These are phyloP conservation scores for Caenorhabditis zanzibari DNA, from an alignment of 2,888 invertebrate genomes.

Conservation along the genomic window DNA sequence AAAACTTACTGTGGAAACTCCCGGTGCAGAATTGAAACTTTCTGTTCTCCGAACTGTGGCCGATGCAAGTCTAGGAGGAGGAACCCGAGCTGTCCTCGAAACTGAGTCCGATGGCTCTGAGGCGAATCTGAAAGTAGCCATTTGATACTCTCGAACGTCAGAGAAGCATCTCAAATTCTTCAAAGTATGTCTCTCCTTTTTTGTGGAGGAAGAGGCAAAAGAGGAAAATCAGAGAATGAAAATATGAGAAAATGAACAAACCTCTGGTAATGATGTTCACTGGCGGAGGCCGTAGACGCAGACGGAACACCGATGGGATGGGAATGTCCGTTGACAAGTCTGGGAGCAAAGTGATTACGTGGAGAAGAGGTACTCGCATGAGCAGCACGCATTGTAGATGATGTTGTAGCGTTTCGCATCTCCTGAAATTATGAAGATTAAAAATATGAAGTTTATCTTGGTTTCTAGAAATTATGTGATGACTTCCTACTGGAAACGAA, in stretches of 20 bases:
- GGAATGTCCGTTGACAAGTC: constrained; percentile 70
- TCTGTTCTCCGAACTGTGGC: constrained; percentile 89
- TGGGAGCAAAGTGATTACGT: constrained; percentile 68
- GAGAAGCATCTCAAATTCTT: constrained; percentile 57
- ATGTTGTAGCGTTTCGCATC: constrained; percentile 55
- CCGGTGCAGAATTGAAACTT: constrained; percentile 86
- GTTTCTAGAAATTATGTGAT: not conserved
- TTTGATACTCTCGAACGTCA: constrained; percentile 59
- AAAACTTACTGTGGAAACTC: constrained; percentile 55
- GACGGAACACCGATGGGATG: constrained; percentile 69
- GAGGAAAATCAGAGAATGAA: constrained; percentile 5
- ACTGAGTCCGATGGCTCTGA: constrained; percentile 76
- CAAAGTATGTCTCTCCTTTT: constrained; percentile 37
- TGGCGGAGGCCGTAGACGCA: constrained; percentile 25
- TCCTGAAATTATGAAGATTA: constrained; percentile 39
- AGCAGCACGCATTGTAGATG: constrained; percentile 38
- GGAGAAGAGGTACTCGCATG: constrained; percentile 51
- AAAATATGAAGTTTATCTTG: not conserved
- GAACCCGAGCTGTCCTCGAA: constrained; percentile 80
- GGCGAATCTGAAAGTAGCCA: constrained; percentile 72
- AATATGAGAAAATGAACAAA: constrained; percentile 31
- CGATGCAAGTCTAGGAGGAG: constrained; percentile 77
- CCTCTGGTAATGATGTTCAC: constrained; percentile 61
- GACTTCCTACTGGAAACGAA: not conserved
- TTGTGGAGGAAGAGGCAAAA: not conserved